These are phyloP conservation scores for Orthosia gothica DNA, from an alignment of 2,888 invertebrate genomes.

Conservation along the genomic window DNA sequence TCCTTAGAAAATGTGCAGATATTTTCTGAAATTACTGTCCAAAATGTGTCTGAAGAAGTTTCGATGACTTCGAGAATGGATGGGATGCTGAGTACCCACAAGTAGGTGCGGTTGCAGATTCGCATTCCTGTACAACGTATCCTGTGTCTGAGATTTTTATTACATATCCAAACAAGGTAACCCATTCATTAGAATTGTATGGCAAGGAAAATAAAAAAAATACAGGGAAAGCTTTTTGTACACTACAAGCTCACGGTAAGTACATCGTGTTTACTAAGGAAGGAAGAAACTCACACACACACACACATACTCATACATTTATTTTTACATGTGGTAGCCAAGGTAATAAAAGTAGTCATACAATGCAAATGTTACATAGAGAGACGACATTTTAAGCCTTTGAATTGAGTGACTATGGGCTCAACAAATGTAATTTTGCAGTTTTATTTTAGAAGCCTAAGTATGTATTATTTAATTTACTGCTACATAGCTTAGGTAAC, in stretches of 20 bases:
- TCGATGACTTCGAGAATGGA: constrained; percentile 14
- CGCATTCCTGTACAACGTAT: constrained; percentile 25
- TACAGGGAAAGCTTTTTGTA: not conserved
- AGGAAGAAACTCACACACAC: too few species aligned
- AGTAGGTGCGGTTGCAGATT: not conserved
- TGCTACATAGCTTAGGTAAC: constrained; percentile 14
- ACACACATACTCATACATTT: too few species aligned
- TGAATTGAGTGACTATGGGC: not conserved
- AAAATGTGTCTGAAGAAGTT: not conserved
- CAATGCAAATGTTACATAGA: too few species aligned
- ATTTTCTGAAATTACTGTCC: not conserved
- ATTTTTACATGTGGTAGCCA: too few species aligned
- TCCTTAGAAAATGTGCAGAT: not conserved
- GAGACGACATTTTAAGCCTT: not conserved
- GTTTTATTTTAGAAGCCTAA: not conserved
- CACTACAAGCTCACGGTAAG: not conserved
- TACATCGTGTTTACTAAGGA: too few species aligned
- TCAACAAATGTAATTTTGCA: not conserved
- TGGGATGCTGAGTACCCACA: constrained; percentile 10
- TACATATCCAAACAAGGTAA: constrained; percentile 3
- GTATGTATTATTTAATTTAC: not conserved
- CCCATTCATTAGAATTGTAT: constrained; percentile 10
- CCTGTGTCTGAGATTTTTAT: constrained; percentile 5
- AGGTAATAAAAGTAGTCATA: too few species aligned
- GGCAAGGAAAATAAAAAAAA: not conserved